phyloP scores from a whole-genome alignment of 2,113 vertebrate species.

The Hymenochirus boettgeri region DNA sequence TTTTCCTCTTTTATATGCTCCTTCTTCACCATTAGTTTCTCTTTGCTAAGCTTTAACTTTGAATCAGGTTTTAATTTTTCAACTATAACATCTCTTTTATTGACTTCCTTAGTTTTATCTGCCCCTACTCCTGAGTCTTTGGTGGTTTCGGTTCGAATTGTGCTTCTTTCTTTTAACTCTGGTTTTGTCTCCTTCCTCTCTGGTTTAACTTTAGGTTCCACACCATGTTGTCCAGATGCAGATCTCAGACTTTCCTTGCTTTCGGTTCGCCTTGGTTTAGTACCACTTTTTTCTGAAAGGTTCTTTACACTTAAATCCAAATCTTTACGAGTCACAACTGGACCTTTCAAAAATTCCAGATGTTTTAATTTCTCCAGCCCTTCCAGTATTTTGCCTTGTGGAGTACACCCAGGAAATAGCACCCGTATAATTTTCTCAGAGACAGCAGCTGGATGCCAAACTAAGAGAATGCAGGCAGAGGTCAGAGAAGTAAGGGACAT shows the following conservation, averaged over 20 bases:
- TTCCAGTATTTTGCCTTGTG: constrained; percentile 79
- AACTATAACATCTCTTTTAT: background rate
- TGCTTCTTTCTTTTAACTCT: constrained; percentile 54
- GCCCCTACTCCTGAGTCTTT: constrained; percentile 53
- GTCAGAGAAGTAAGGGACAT: constrained; percentile 65
- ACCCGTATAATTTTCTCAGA: constrained; percentile 82
- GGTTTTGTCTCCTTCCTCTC: constrained; percentile 63
- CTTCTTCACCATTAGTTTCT: constrained; percentile 59
- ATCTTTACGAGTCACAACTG: constrained; percentile 72
- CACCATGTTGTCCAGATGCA: constrained; percentile 45
- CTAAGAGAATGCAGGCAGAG: constrained; percentile 80
- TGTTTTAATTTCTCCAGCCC: constrained; percentile 83
- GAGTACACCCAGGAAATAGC: constrained; percentile 85
- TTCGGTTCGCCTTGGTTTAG: constrained; percentile 64
- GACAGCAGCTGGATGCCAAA: constrained; percentile 82
- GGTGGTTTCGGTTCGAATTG: constrained; percentile 40
- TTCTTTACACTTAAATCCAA: constrained; percentile 44
- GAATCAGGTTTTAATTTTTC: constrained; percentile 45
- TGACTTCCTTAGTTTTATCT: constrained; percentile 61
- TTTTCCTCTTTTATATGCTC: constrained; percentile 68
- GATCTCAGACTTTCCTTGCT: constrained; percentile 82
- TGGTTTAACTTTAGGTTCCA: constrained; percentile 50
- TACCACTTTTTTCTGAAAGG: constrained; percentile 50
- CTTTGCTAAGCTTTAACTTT: constrained; percentile 56
- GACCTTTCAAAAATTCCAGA: constrained; percentile 77